phyloP scores from a whole-genome alignment of 2,888 invertebrate genomes.

The Minunthozetes semirufus region DNA sequence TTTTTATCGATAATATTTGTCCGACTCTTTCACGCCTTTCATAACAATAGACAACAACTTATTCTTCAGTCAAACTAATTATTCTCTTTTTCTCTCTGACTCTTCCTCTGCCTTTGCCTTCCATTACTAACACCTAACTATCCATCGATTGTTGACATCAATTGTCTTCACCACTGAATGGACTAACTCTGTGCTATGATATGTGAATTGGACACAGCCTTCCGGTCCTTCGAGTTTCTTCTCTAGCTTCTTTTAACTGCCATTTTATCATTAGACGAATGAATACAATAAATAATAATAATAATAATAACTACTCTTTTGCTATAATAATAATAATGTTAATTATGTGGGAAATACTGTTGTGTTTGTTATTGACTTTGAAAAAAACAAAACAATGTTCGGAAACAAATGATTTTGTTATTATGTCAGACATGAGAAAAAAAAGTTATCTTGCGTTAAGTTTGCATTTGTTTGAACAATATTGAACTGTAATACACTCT shows the following conservation, averaged over 20 bases:
- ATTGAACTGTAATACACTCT: not conserved
- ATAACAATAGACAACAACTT: not conserved
- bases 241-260: conserved; percentile 45
- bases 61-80: conserved; percentile 1
- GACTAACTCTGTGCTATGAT: not conserved
- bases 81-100: not conserved
- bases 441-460: not conserved
- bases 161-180: not conserved
- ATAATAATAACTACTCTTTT: conserved; percentile 10
- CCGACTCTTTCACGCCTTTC: not conserved
- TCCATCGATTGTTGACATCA: not conserved
- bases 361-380: conserved; percentile 16
- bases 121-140: not conserved
- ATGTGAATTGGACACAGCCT: conserved; percentile 37
- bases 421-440: not conserved
- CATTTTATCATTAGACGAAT: conserved; percentile 32
- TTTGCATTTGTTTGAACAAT: not conserved
- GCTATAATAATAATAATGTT: conserved; percentile 1
- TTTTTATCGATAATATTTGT: not conserved
- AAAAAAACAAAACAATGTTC: not conserved
- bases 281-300: not conserved
- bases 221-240: conserved; percentile 45
- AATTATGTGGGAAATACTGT: conserved; percentile 21
- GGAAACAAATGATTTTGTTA: not conserved
- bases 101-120: not conserved